These are phyloP conservation scores for Eretmochelys imbricata DNA, from an alignment of 2,113 vertebrate species.

Conservation along the genomic window DNA sequence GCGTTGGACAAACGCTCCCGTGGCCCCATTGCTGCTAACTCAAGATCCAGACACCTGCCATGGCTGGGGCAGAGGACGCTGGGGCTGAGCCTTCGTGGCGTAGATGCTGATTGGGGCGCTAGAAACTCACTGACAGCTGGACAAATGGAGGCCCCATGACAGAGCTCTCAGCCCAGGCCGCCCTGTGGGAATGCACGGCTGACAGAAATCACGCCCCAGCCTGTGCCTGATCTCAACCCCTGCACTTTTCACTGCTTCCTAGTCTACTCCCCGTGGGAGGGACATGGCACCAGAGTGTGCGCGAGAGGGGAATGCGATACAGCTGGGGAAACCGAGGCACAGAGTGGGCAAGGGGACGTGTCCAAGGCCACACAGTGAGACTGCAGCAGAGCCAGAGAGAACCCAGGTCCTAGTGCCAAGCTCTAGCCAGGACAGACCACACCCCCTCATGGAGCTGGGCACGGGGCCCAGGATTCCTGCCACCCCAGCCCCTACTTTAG, in stretches of 20 bases:
- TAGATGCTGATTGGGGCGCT: not conserved
- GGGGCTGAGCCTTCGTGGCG: too few relatives aligned
- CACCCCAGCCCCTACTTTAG: not conserved
- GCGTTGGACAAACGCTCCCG: too few relatives aligned
- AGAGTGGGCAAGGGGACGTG: not conserved
- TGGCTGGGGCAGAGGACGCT: too few relatives aligned
- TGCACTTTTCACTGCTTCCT: not conserved
- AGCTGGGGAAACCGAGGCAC: not conserved
- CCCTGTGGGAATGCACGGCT: too few relatives aligned
- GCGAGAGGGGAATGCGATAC: not conserved
- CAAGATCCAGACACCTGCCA: too few relatives aligned
- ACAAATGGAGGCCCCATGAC: too few relatives aligned
- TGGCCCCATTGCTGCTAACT: too few relatives aligned
- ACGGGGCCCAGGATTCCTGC: too few relatives aligned
- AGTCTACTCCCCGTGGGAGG: not conserved
- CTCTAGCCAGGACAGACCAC: not conserved
- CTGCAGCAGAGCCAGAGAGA: not conserved
- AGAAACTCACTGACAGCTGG: not conserved
- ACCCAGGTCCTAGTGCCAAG: not conserved
- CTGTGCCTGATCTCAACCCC: not conserved
- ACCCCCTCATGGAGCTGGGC: not conserved
- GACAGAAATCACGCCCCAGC: too few relatives aligned
- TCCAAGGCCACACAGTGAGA: not conserved
- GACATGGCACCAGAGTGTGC: not conserved
- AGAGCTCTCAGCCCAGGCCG: too few relatives aligned